Evolutionary conservation across 1,140 invertebrate species (phyloP), one percentile per base, ranked within the genome.

Genomic region (Trialeurodes vaporariorum): DNA sequence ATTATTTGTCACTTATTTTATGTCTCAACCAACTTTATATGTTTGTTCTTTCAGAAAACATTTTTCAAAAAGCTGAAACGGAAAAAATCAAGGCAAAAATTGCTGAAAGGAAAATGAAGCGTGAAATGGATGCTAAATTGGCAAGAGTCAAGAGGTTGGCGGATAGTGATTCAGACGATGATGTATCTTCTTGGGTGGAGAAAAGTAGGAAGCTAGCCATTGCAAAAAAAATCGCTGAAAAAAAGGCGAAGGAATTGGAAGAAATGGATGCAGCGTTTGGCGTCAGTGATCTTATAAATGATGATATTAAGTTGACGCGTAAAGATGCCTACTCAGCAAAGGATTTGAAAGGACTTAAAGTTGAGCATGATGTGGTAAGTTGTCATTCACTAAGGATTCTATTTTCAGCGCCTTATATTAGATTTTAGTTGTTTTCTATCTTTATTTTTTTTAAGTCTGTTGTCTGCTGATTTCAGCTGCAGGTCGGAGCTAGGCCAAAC

Each of bases 261-360:
- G 94, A 98, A 78, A 84, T 98, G 79, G 96, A 98, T 81, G 89
- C 87, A 76, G 93, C 93, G 75, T 97, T 98, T 85, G 95, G 94
- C 34, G 86, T 97, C 67, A 84, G 86, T 11, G 87, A 88, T 70
- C 79, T 97, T 13, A 83, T 97, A 2, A 87, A 90, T 70, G 85
- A 92, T 71, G 91, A 94, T 75, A 85, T 88, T 67, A 76, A 80
- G 64, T 83, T 82, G 69, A 82, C 84, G 26, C 83, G 84, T 69
- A 82, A 78, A 25, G 77, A 79, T 59, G 83, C 85, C 13, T 94
- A 94, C 76, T 80, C 81, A 1, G 81, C 83, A 62, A 81, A 79
- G 66, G 82, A 94, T 79, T 81, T 98, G 24, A 85, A 81, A 74
- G 96, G 96, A 0, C 79, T 99, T 63, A 61, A 68, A 67, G 69